These are phyloP conservation scores for Sander vitreus DNA, from an alignment of 2,113 vertebrate genomes.

Conservation along the genomic window DNA sequence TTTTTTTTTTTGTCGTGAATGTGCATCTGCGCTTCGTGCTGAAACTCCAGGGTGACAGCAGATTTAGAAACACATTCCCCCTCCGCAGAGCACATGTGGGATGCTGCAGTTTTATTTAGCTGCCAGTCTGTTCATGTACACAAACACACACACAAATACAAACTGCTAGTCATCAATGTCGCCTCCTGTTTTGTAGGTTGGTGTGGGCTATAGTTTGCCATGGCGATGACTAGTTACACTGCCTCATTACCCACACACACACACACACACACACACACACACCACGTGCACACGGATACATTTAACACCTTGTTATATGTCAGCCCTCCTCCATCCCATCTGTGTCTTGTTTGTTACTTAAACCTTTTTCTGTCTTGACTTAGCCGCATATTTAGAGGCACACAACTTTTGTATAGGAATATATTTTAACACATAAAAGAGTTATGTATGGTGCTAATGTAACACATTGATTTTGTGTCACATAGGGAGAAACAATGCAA, in stretches of 20 bases:
- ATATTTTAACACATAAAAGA: not conserved
- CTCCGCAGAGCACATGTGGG: constrained; percentile 69
- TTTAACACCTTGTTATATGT: constrained; percentile 71
- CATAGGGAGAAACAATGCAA: not conserved
- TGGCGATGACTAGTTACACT: constrained; percentile 66
- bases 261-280: constrained; percentile 14
- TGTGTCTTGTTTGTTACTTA: constrained; percentile 63
- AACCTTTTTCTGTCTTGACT: constrained; percentile 37
- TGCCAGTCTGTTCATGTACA: constrained; percentile 56
- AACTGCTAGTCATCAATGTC: constrained; percentile 57
- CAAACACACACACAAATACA: constrained; percentile 36
- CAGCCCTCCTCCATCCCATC: constrained; percentile 78
- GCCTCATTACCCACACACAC: constrained; percentile 50
- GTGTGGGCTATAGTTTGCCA: constrained; percentile 72
- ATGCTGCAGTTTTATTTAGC: constrained; percentile 74
- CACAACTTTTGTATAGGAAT: not conserved
- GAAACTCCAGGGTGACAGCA: constrained; percentile 31
- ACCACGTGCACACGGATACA: not conserved
- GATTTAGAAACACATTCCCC: constrained; percentile 62
- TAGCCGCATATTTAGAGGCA: constrained; percentile 38
- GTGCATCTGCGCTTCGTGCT: constrained; percentile 27
- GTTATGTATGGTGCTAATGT: not conserved
- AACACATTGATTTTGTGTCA: not conserved
- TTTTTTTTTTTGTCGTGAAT: constrained; percentile 14
- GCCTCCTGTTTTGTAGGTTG: constrained; percentile 74